phyloP scores from a whole-genome alignment of 1,140 invertebrate species.

The Drosophila sp. region DNA sequence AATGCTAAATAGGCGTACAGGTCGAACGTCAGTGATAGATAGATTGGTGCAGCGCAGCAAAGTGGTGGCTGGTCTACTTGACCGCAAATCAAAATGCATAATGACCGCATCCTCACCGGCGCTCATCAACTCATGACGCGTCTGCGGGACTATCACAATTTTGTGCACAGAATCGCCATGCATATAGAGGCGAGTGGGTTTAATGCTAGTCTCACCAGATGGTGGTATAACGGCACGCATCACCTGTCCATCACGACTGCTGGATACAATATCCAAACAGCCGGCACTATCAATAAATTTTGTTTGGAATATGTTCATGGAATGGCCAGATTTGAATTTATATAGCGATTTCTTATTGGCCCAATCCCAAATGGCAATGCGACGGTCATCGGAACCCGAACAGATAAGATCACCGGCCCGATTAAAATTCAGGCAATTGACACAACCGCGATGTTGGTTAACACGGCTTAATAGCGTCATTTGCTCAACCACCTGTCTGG shows the following conservation, averaged over 20 bases:
- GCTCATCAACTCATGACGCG: conserved; percentile 91
- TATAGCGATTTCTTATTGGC: conserved; percentile 87
- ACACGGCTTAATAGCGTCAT: conserved; percentile 91
- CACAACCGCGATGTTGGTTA: conserved; percentile 93
- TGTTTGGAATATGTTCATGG: conserved; percentile 94
- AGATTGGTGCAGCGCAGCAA: conserved; percentile 42
- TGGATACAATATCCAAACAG: conserved; percentile 93
- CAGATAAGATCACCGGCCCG: conserved; percentile 84
- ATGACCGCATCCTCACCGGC: conserved; percentile 95
- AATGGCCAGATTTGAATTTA: conserved; percentile 90
- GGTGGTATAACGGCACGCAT: conserved; percentile 73
- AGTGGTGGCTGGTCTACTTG: conserved; percentile 76
- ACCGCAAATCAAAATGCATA: conserved; percentile 91
- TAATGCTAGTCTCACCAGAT: conserved; percentile 50
- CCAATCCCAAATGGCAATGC: conserved; percentile 96
- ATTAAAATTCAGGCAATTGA: conserved; percentile 96
- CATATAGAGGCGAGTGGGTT: conserved; percentile 55
- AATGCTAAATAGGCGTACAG: conserved; percentile 91
- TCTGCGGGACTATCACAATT: conserved; percentile 84
- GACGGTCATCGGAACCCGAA: conserved; percentile 95
- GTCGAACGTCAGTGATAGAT: conserved; percentile 74
- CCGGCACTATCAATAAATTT: conserved; percentile 86
- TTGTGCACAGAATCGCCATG: conserved; percentile 77
- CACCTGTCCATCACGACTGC: conserved; percentile 95
- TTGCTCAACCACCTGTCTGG: conserved; percentile 91